Conservation (phyloP, 1,140 invertebrate genomes). For the Bilobella aurantiaca region DNA sequence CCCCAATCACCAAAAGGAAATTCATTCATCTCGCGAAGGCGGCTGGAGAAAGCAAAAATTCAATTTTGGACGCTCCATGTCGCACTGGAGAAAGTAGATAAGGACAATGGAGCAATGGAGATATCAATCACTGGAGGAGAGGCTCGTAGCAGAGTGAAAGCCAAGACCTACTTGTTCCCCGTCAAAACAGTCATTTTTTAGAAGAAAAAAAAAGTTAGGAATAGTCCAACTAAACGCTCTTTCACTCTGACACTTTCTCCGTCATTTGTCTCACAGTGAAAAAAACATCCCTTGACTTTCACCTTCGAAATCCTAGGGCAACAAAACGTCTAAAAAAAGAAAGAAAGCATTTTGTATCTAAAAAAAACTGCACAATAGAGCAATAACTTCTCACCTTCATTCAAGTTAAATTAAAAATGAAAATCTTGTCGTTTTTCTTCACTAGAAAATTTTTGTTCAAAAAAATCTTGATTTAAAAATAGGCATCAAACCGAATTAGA, state of each 20-base stretch:
- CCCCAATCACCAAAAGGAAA: not conserved
- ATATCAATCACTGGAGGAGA: not conserved
- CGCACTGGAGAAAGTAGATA: not conserved
- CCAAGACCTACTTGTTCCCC: not conserved
- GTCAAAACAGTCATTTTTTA: too few relatives aligned
- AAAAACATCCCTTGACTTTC: not conserved
- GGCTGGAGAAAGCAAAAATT: too few relatives aligned
- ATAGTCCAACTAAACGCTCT: not conserved
- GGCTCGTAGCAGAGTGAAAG: not conserved
- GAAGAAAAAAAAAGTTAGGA: too few relatives aligned
- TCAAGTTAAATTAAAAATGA: not conserved
- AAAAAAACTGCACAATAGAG: not conserved
- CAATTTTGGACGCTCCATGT: not conserved
- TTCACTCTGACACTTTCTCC: not conserved
- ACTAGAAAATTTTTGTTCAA: not conserved
- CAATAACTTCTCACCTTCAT: not conserved
- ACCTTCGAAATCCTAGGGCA: not conserved
- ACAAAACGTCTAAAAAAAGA: not conserved
- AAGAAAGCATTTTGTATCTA: not conserved
- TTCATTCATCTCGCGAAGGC: not conserved
- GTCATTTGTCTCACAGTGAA: not conserved
- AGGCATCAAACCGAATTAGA: not conserved
- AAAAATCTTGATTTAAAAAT: not conserved
- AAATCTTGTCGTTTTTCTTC: not conserved
- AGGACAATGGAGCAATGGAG: constrained; percentile 7